Evolutionary conservation across 2,113 vertebrate genomes (phyloP).

Genomic region (Actenoides hombroni): DNA sequence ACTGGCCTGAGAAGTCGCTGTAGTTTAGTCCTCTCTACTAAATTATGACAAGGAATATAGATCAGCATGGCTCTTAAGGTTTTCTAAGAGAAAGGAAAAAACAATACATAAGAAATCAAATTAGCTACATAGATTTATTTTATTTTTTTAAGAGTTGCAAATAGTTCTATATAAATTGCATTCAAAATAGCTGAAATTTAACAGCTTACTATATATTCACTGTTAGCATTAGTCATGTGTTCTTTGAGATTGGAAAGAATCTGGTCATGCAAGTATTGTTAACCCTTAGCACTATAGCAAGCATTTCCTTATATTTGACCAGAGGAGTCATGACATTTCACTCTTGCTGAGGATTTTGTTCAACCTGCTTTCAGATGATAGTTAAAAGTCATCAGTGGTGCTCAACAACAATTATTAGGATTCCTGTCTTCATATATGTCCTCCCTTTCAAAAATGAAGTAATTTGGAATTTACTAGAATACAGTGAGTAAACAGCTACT

Average conservation of each 20-base stretch:
- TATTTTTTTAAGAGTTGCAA: background rate
- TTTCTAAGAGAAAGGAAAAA: constrained; percentile 75
- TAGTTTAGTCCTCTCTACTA: constrained; percentile 81
- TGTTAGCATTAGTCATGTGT: background rate
- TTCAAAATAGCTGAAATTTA: background rate
- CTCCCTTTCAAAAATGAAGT: background rate
- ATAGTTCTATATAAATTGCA: background rate
- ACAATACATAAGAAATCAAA: background rate
- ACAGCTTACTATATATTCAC: background rate
- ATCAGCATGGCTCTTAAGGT: constrained; percentile 91
- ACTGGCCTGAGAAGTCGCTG: constrained; percentile 88
- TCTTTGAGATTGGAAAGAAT: background rate
- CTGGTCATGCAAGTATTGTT: background rate
- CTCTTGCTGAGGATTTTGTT: background rate
- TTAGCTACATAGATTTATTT: background rate
- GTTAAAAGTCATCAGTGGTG: background rate
- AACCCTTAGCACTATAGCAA: background rate
- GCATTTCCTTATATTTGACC: background rate
- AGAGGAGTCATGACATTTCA: background rate
- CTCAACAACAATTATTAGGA: background rate
- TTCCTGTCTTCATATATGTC: background rate
- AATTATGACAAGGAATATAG: constrained; percentile 86
- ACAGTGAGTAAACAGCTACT: constrained; percentile 62
- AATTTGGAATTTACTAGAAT: background rate
- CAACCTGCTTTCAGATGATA: background rate